phyloP scores from a whole-genome alignment of 2,113 vertebrate genomes.

The Struthio camelus region DNA sequence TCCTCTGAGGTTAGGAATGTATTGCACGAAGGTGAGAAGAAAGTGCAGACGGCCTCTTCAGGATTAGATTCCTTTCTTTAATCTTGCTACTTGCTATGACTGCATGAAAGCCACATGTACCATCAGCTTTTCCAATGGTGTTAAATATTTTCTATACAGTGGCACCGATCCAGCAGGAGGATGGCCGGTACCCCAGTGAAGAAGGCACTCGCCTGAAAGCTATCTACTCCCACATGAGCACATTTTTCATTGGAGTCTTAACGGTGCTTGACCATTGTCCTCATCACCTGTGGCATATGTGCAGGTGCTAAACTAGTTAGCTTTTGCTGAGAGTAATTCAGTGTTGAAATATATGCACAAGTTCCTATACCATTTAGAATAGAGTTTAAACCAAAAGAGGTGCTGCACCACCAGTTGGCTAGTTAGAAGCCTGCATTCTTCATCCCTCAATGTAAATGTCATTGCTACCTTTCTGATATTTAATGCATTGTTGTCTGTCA shows the following conservation, averaged over 20 bases:
- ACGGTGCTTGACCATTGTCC: neutral
- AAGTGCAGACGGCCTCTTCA: neutral
- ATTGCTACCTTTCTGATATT: neutral
- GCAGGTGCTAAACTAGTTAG: neutral
- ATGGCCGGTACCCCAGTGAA: neutral
- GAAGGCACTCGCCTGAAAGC: neutral
- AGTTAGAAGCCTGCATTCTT: neutral
- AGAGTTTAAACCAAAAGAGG: neutral
- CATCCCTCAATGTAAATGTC: neutral
- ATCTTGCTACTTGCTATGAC: neutral
- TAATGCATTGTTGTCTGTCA: neutral
- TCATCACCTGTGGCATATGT: rapidly evolving
- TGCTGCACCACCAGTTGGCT: neutral
- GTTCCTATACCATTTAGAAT: neutral
- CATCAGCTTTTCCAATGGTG: rapidly evolving
- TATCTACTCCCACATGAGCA: neutral
- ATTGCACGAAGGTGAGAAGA: neutral
- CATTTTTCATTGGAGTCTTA: neutral
- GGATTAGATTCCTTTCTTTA: neutral
- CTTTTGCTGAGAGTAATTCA: neutral
- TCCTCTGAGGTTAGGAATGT: neutral
- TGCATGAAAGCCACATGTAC: rapidly evolving
- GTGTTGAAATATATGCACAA: neutral
- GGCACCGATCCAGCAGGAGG: neutral
- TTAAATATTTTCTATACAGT: neutral